A percentile compares a stretch with the other conserved stretches of the same genome.
Evolutionary conservation across 2,113 vertebrate genomes (phyloP).

Genomic region (Miniopterus natalensis): DNA sequence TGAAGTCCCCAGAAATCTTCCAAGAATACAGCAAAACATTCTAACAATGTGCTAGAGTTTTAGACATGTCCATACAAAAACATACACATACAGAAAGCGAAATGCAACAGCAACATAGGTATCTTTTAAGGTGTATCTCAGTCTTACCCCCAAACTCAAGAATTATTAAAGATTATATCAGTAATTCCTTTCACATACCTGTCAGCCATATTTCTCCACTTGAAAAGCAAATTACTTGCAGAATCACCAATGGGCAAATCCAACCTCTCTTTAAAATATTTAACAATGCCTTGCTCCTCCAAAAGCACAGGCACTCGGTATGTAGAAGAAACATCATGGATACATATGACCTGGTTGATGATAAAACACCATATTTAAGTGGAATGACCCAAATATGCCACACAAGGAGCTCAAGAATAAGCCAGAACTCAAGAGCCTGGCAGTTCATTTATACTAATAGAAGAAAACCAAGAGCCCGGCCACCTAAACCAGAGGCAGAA

Average conservation of each 20-base stretch:
- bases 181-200: constrained; percentile 83
- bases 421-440: background rate
- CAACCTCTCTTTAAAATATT: constrained; percentile 90
- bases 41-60: background rate
- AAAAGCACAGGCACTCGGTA: constrained; percentile 90
- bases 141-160: background rate
- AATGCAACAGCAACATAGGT: background rate
- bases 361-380: constrained; percentile 48
- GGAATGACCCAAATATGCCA: background rate
- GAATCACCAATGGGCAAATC: constrained; percentile 88
- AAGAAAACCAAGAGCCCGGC: constrained; percentile 22
- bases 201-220: constrained; percentile 91
- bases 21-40: constrained; percentile 25
- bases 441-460: background rate
- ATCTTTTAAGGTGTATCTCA: background rate
- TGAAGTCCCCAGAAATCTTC: background rate
- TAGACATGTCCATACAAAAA: background rate
- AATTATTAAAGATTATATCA: constrained; percentile 38
- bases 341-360: constrained; percentile 88
- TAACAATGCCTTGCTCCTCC: constrained; percentile 89
- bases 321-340: constrained; percentile 90
- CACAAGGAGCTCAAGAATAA: background rate
- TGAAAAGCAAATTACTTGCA: constrained; percentile 87
- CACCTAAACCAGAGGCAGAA: constrained; percentile 36
- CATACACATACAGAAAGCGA: background rate